These are phyloP conservation scores for Hippocampus kuda DNA, from an alignment of 2,797 vertebrate species.

Conservation along the genomic window DNA sequence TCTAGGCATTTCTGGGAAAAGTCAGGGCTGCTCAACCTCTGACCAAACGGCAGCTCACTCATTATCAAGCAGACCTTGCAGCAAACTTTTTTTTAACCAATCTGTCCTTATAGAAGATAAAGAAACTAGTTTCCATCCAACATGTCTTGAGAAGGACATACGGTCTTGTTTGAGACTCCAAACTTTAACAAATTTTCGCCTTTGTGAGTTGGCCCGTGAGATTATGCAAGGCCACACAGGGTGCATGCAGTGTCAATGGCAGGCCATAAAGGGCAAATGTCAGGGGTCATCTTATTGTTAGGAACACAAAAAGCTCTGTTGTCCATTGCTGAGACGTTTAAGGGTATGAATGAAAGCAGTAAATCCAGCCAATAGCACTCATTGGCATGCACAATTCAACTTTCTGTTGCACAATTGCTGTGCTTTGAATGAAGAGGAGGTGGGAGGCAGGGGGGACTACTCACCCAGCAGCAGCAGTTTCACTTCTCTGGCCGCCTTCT, in stretches of 20 bases:
- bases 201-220: not conserved
- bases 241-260: constrained; percentile 11
- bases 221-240: not conserved
- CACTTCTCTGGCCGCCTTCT: constrained; percentile 93
- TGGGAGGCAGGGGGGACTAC: constrained; percentile 18
- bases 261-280: not conserved
- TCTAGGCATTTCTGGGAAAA: constrained; percentile 32
- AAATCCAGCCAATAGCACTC: not conserved
- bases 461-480: constrained; percentile 91
- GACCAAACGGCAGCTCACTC: constrained; percentile 40
- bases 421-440: not conserved
- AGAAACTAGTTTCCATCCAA: not conserved
- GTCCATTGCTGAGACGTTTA: constrained; percentile 1
- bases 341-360: not conserved
- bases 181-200: constrained; percentile 16
- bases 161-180: constrained; percentile 29
- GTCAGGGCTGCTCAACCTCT: constrained; percentile 32
- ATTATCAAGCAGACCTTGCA: constrained; percentile 31
- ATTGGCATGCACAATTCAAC: not conserved
- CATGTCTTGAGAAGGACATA: constrained; percentile 5
- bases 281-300: not conserved
- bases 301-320: not conserved
- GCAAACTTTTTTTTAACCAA: not conserved
- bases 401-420: not conserved
- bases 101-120: not conserved